Base-by-base conservation (phyloP, 2,888 invertebrate genomes). In the Prosopocoilus inquinatus region DNA sequence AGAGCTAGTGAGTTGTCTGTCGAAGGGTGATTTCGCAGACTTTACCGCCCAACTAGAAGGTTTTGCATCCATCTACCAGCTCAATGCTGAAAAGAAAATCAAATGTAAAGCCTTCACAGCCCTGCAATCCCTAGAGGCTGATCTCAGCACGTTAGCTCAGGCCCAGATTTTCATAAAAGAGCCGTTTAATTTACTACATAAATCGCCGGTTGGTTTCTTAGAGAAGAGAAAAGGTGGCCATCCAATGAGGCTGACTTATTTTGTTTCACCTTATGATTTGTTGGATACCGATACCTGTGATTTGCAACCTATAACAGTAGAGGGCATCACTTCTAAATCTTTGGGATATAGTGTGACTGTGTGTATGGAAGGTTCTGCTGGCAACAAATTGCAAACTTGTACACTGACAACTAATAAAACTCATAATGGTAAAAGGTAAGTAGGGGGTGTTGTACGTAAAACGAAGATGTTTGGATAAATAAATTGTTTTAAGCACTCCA, bases 101-200 rank as follows among this genome's bases (percentile, higher is more conserved):
- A 96, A 95, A 79, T 90, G 89, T 63, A 95, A 96, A 80, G 95
- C 95, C 2, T 96, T 93, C 72, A 89, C 91, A 70, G 94, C 96
- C 9, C 79, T 97, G 49, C 93, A 94, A 72, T 93, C 94, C 33
- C 81, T 97, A 67, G 96, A 96, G 80, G 86, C 90, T 15, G 96
- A 97, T 79, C 81, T 97, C 54, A 88, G 85, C 64, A 88, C 87
- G 47, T 76, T 96, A 61, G 89, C 90, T 36, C 90, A 92, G 67
- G 75, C 90, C 33, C 89, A 91, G 71, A 85, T 84, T 52, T 86
- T 86, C 66, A 85, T 90, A 72, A 83, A 87, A 50, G 86, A 88
- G 61, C 82, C 84, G 0, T 83, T 84, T 65, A 86, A 86, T 73
- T 83, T 93, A 57, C 86, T 96, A 38, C 90, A 91, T 70, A 93